Evolutionary conservation across 2,888 invertebrate genomes (phyloP), one percentile per base, ranked within the genome.

Genomic region (Drosophila anceps): DNA sequence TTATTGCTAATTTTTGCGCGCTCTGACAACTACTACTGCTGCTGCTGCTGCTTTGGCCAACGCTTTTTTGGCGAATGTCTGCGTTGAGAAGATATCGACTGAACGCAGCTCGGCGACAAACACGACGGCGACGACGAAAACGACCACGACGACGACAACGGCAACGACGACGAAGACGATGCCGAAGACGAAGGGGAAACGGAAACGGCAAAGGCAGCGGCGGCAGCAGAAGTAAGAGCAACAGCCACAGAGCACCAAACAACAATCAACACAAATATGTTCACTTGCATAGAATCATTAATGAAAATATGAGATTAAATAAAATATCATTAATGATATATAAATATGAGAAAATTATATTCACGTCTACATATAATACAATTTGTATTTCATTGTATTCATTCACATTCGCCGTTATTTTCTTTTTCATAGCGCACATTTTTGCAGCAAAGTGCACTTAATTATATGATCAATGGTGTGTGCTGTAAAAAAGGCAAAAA

Each of bases 51-150:
- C 46, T 65, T 57, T 57, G 60, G 67, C 33, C 79, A 81, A 79
- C 64, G 78, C 70, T 73, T 79, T 79, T 79, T 72, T 64, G 65
- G 76, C 48, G 64, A 79, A 69, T 82, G 73, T 65, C 76, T 76
- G 43, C 43, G 64, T 43, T 64, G 73, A 61, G 65, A 68, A 80
- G 73, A 76, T 80, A 78, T 66, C 63, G 81, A 80, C 78, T 76
- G 41, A 68, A 76, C 73, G 44, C 62, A 66, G 50, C 71, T 60
- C 69, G 46, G 60, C 65, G 68, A 58, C 60, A 27, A 39, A 44
- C 24, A 51, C 55, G 55, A 46, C 43, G 58, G 51, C 35, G 58
- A 39, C 43, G 37, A 57, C 20, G 55, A 59, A 37, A 24, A 35
- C 39, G 29, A 57, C 27, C 50, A 59, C 20, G 48, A 62, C 39